Percentiles rank a stretch among this genome's conserved stretches.
These are phyloP conservation scores for Procambarus virginalis DNA, from an alignment of 1,140 invertebrate species.

Conservation along the genomic window DNA sequence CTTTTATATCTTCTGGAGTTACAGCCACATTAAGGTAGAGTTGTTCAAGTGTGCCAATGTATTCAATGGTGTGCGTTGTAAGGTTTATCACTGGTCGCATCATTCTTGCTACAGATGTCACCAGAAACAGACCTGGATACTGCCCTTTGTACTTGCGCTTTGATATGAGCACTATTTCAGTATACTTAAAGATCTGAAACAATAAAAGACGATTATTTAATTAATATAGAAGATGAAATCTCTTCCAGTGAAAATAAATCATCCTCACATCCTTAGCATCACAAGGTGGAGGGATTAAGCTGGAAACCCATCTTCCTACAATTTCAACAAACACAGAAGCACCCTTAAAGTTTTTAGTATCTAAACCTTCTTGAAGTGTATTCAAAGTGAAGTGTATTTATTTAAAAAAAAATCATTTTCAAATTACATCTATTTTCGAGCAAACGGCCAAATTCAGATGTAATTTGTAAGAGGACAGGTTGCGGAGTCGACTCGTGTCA, in stretches of 20 bases:
- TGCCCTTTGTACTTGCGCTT: constrained; percentile 76
- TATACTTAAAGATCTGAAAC: constrained; percentile 68
- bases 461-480: too few relatives aligned
- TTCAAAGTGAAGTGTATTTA: too few relatives aligned
- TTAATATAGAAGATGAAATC: not conserved
- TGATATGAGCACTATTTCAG: constrained; percentile 76
- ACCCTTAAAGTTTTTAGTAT: too few relatives aligned
- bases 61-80: constrained; percentile 83
- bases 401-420: too few relatives aligned
- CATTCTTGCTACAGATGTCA: constrained; percentile 90
- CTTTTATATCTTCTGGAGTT: constrained; percentile 83
- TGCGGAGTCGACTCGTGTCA: too few relatives aligned
- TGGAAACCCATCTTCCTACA: not conserved
- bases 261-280: too few relatives aligned
- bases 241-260: too few relatives aligned
- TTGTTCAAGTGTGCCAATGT: constrained; percentile 97
- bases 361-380: too few relatives aligned
- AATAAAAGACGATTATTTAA: not conserved
- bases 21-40: constrained; percentile 93
- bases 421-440: too few relatives aligned
- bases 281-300: too few relatives aligned
- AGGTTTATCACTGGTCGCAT: constrained; percentile 93
- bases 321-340: too few relatives aligned
- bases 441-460: too few relatives aligned
- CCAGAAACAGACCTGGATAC: constrained; percentile 94